These are phyloP conservation scores for Adelges cooleyi DNA, from an alignment of 1,140 invertebrate genomes.

Conservation along the genomic window DNA sequence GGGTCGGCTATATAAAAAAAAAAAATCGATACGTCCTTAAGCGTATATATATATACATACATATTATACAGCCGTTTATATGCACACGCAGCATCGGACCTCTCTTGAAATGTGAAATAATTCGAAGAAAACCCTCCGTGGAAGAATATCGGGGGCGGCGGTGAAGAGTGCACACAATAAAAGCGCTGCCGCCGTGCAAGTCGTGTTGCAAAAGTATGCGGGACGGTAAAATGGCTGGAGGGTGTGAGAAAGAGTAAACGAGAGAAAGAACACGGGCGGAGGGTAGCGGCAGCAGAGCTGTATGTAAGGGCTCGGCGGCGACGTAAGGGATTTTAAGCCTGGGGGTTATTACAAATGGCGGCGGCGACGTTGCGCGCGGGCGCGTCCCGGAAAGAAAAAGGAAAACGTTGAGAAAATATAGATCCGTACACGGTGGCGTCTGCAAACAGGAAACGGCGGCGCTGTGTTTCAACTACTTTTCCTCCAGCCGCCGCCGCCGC, in stretches of 20 bases:
- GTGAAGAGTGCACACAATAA: neutral
- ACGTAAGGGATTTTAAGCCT: constrained; percentile 27
- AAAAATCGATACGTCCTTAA: constrained; percentile 16
- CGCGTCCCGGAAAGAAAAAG: constrained; percentile 17
- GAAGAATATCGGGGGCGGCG: neutral
- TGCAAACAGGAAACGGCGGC: constrained; percentile 16
- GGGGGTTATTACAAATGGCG: constrained; percentile 27
- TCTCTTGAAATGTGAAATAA: constrained; percentile 7
- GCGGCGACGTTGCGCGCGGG: neutral
- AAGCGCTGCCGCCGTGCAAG: neutral
- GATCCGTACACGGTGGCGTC: neutral
- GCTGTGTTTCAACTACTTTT: constrained; percentile 19
- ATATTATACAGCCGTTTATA: neutral
- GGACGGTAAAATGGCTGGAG: too few relatives aligned
- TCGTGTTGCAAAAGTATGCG: too few relatives aligned
- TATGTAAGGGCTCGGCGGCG: neutral
- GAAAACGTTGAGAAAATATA: constrained; percentile 26
- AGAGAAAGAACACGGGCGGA: too few relatives aligned
- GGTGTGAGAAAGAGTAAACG: too few relatives aligned
- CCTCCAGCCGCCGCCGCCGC: neutral
- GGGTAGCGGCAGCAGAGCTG: neutral
- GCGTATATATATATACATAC: neutral
- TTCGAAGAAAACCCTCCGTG: constrained; percentile 11
- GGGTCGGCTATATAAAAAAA: too few relatives aligned
- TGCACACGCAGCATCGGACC: too few relatives aligned